phyloP scores from a whole-genome alignment of 2,797 vertebrate species.

The Mus spretus region DNA sequence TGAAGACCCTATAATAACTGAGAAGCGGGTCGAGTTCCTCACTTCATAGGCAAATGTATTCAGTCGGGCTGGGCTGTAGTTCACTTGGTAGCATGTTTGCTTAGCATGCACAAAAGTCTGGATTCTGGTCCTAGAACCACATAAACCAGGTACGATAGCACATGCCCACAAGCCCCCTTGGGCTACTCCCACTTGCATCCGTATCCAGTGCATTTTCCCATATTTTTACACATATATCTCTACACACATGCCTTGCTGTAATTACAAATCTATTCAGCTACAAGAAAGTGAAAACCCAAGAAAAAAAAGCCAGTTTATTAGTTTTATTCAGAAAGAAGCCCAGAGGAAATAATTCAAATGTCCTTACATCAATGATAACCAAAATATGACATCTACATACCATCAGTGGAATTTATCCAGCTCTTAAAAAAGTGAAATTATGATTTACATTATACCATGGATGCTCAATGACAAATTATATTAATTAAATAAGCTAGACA shows the following conservation, averaged over 20 bases:
- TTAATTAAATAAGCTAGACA: not conserved
- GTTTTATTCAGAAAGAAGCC: not conserved
- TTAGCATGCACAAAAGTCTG: not conserved
- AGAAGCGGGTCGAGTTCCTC: not conserved
- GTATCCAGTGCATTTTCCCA: not conserved
- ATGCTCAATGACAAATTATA: not conserved
- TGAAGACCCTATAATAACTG: not conserved
- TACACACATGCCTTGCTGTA: not conserved
- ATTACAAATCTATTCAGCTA: constrained; percentile 6
- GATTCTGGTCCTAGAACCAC: not conserved
- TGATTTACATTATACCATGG: not conserved
- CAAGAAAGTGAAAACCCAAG: not conserved
- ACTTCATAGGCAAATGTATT: not conserved
- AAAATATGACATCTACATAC: not conserved
- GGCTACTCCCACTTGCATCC: not conserved
- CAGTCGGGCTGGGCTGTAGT: not conserved
- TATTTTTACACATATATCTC: not conserved
- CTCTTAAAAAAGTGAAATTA: not conserved
- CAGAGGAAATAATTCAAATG: constrained; percentile 15
- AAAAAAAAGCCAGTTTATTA: constrained; percentile 36
- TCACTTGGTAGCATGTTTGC: not conserved
- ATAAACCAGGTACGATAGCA: not conserved
- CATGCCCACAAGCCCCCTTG: not conserved
- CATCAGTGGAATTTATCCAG: not conserved
- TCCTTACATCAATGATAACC: not conserved